Base-by-base conservation (phyloP, 2,888 invertebrate species). In the Cacoxenus indagator region DNA sequence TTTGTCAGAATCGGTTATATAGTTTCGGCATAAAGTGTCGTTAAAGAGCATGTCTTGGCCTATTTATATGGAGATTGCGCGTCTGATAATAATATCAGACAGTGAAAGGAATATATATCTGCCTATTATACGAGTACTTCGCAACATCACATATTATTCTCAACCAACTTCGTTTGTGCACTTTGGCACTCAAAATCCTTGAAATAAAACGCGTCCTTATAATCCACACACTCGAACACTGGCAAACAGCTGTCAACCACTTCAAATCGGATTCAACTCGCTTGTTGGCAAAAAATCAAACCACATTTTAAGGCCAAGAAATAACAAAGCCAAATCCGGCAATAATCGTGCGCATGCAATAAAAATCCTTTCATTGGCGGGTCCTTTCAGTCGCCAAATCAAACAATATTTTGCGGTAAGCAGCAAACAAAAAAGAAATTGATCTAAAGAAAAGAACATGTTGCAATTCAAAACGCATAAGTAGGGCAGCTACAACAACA, bases 181-280 rank as follows among this genome's bases (percentile, higher is more conserved):
- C n/a, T n/a, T n/a, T n/a, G n/a, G n/a, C n/a, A n/a, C n/a, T n/a
- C n/a, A n/a, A n/a, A n/a, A n/a, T n/a, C n/a, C n/a, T n/a, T n/a
- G n/a, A n/a, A n/a, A n/a, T n/a, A n/a, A n/a, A n/a, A n/a, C n/a
- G n/a, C n/a, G n/a, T n/a, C n/a, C n/a, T n/a, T n/a, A n/a, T n/a
- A 37, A 37, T 37, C 37, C 5, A 11, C 1, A 2, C 37, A 8
- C 37, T 37, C 37, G 8, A 37, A 37, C 37, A 43, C 43, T n/a
- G n/a, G n/a, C n/a, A 43, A 78, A 77, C 78, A 78, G 78, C 83
- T 82, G 75, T 66, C 65, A 22, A n/a, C 26, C 48, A 26, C 61
- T 64, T 57, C 19, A 64, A 70, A 19, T 27, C 17, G 5, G 65
- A 70, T 65, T 61, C 59, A 55, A 66, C 64, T 59, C 46, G 51